Evolutionary conservation across 2,797 vertebrate genomes (phyloP).

Genomic region (Myiotriccus ornatus): DNA sequence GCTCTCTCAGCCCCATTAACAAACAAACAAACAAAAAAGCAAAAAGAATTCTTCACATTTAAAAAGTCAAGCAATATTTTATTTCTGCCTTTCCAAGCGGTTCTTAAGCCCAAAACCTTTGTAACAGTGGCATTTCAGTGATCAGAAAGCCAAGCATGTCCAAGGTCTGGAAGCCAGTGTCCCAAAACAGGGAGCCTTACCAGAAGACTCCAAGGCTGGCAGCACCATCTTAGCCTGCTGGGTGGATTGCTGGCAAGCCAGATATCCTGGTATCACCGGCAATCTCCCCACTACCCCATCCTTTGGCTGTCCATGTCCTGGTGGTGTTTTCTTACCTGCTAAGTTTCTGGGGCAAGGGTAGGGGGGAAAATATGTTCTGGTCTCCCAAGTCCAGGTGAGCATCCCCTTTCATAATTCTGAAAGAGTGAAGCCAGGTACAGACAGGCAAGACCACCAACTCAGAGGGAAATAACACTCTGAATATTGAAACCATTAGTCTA

Average conservation of each 20-base stretch:
- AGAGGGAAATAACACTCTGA: not conserved
- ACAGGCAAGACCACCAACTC: not conserved
- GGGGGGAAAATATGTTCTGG: rapidly evolving
- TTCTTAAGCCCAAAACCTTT: not conserved
- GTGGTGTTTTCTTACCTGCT: not conserved
- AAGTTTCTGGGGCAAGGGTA: not conserved
- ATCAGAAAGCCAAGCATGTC: not conserved
- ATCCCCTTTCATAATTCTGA: not conserved
- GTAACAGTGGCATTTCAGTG: not conserved
- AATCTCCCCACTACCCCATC: not conserved
- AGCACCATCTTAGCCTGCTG: not conserved
- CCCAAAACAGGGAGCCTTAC: rapidly evolving
- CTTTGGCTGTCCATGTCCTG: not conserved
- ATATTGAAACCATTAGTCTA: not conserved
- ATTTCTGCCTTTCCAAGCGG: not conserved
- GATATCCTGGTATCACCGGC: not conserved
- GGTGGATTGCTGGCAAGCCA: not conserved
- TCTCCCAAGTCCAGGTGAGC: rapidly evolving
- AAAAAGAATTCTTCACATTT: not conserved
- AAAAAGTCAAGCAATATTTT: not conserved
- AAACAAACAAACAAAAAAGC: not conserved
- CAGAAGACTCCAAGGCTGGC: not conserved
- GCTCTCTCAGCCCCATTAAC: not conserved
- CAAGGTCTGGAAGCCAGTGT: rapidly evolving
- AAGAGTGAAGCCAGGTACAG: not conserved